Conservation (phyloP, 2,888 invertebrate genomes). For the Ptychoptera albimana region DNA sequence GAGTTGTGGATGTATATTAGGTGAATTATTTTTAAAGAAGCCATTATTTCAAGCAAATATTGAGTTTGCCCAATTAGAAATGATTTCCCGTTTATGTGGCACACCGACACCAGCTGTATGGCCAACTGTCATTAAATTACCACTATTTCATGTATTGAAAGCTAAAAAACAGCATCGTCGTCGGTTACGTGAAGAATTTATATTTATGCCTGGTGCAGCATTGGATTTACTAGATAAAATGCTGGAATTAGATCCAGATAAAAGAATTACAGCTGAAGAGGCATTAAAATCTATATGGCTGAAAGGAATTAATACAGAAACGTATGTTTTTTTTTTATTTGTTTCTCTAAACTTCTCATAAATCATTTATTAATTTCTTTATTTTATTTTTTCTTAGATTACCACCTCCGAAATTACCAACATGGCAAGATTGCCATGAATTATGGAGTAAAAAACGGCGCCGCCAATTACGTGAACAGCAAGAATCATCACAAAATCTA, state of each 20-base stretch:
- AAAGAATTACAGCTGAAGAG: conserved; percentile 84
- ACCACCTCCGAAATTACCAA: conserved; percentile 71
- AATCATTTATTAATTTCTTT: not conserved
- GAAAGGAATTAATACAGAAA: conserved; percentile 75
- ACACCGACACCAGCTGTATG: conserved; percentile 92
- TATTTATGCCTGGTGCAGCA: conserved; percentile 76
- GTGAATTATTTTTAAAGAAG: conserved; percentile 89
- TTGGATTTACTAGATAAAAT: conserved; percentile 86
- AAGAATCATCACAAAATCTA: conserved; percentile 13
- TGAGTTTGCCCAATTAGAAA: conserved; percentile 86
- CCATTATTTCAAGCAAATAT: conserved; percentile 91
- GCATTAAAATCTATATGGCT: conserved; percentile 88
- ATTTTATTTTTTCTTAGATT: conserved; percentile 39
- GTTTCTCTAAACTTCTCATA: conserved; percentile 1
- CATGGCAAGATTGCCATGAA: conserved; percentile 98
- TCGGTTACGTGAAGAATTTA: conserved; percentile 81
- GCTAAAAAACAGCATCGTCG: conserved; percentile 82
- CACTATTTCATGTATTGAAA: conserved; percentile 79
- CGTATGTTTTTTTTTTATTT: conserved; percentile 41
- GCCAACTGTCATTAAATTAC: conserved; percentile 89
- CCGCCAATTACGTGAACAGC: conserved; percentile 61
- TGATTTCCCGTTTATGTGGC: conserved; percentile 88
- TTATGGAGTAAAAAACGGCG: conserved; percentile 96
- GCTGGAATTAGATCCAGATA: conserved; percentile 90
- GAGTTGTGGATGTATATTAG: conserved; percentile 98